These are phyloP conservation scores for Pararge aegeria DNA, from an alignment of 1,140 invertebrate genomes.

Conservation along the genomic window DNA sequence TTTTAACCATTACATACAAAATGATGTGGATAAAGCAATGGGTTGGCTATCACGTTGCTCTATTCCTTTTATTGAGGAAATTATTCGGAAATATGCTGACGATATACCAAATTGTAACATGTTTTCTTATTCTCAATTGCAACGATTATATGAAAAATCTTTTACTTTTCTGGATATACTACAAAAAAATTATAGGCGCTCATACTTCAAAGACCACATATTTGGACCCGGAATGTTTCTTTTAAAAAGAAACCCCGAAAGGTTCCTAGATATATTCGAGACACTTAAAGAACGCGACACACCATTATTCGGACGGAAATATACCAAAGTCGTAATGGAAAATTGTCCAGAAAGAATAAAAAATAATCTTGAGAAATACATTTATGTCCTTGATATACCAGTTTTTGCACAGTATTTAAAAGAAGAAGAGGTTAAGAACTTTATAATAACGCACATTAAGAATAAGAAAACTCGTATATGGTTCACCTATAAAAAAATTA, in stretches of 20 bases:
- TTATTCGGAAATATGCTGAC: slow-evolving; percentile 31
- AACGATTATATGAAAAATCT: slow-evolving; percentile 49
- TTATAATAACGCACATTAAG: slow-evolving; percentile 37
- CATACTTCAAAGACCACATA: not conserved
- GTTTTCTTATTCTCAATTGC: too few species aligned
- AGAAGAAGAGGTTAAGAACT: slow-evolving; percentile 38
- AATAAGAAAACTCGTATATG: slow-evolving; percentile 29
- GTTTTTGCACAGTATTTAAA: slow-evolving; percentile 45
- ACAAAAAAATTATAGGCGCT: not conserved
- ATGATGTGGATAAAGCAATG: slow-evolving; percentile 30
- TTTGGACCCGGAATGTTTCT: slow-evolving; percentile 31
- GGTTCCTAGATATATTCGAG: slow-evolving; percentile 38
- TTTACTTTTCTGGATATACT: slow-evolving; percentile 37
- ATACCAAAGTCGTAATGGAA: slow-evolving; percentile 45
- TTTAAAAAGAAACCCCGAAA: slow-evolving; percentile 36
- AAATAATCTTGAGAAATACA: slow-evolving; percentile 44
- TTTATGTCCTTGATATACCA: slow-evolving; percentile 26
- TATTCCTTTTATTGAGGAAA: slow-evolving; percentile 38
- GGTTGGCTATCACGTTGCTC: slow-evolving; percentile 59
- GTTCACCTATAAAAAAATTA: slow-evolving; percentile 37
- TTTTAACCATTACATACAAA: slow-evolving; percentile 42
- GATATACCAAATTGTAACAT: slow-evolving; percentile 29
- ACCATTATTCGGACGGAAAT: slow-evolving; percentile 35
- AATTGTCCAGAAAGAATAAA: slow-evolving; percentile 36
- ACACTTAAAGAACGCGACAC: slow-evolving; percentile 12